Conservation (phyloP, 2,888 invertebrate genomes). For the Ephialtes manifestator region DNA sequence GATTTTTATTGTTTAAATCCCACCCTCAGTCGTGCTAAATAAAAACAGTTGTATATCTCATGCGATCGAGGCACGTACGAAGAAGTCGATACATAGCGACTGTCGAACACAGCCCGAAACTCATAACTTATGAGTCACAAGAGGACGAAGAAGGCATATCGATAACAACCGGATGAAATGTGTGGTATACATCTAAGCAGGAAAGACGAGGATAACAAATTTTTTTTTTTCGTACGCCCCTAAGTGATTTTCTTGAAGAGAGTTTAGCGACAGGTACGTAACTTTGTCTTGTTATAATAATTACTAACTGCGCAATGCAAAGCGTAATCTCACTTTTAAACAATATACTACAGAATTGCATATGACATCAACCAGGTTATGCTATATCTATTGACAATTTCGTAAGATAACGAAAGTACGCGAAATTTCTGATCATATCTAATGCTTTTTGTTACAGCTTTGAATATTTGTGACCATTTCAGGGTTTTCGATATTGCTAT, state of each 20-base stretch:
- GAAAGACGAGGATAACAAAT: background rate
- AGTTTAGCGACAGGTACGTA: background rate
- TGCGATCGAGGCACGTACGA: no score
- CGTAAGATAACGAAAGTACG: constrained; percentile 5
- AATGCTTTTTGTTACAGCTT: background rate
- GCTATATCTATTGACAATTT: constrained; percentile 2
- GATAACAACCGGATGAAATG: background rate
- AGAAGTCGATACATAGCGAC: no score
- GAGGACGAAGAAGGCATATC: no score
- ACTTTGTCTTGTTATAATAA: background rate
- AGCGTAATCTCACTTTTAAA: background rate
- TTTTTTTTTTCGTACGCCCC: background rate
- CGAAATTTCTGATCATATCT: background rate
- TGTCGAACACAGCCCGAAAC: no score
- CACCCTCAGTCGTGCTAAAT: no score
- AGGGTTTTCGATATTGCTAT: background rate
- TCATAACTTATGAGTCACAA: no score
- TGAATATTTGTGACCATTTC: background rate
- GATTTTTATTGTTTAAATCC: no score
- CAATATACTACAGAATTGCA: background rate
- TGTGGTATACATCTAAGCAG: background rate
- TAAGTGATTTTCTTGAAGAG: background rate
- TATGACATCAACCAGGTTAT: background rate
- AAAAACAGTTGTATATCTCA: no score
- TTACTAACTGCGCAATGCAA: background rate